Evolutionary conservation across 1,140 invertebrate genomes (phyloP).

Genomic region (Musca vetustissima): DNA sequence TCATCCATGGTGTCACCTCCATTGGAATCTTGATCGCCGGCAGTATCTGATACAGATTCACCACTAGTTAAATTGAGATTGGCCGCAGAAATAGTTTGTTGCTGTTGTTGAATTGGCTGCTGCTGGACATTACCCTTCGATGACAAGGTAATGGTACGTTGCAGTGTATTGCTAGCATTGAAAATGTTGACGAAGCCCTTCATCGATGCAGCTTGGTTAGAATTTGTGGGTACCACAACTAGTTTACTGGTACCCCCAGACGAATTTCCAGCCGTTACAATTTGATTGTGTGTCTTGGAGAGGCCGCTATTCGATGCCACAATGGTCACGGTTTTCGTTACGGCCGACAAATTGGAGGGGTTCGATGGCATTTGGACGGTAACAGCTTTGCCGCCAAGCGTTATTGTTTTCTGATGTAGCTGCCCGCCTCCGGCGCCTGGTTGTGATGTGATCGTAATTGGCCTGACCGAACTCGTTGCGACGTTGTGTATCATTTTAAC

Average conservation of each 20-base stretch:
- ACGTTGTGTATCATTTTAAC: constrained; percentile 69
- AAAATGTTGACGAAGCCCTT: constrained; percentile 50
- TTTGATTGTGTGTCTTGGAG: constrained; percentile 58
- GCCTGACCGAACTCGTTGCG: constrained; percentile 60
- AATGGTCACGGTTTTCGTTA: constrained; percentile 53
- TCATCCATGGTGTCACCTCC: constrained; percentile 47
- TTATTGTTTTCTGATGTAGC: constrained; percentile 61
- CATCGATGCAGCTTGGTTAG: constrained; percentile 18
- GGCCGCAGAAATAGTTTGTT: constrained; percentile 27
- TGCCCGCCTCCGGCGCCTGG: constrained; percentile 3
- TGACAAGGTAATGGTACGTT: constrained; percentile 38
- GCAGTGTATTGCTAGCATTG: constrained; percentile 34
- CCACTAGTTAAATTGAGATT: constrained; percentile 25
- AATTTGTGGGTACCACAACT: constrained; percentile 49
- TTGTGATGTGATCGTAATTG: constrained; percentile 71
- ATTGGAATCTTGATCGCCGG: constrained; percentile 27
- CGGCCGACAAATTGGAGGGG: constrained; percentile 30
- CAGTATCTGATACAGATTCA: background rate
- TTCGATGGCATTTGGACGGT: constrained; percentile 65
- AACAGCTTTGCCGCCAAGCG: constrained; percentile 71
- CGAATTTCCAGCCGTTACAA: constrained; percentile 58
- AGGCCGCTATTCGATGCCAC: constrained; percentile 29
- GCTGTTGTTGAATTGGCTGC: constrained; percentile 8
- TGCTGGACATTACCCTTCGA: constrained; percentile 29
- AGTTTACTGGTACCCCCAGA: constrained; percentile 38